A percentile compares a stretch with the other conserved stretches of the same genome.
phyloP scores from a whole-genome alignment of 2,888 invertebrate genomes.

The Caenorhabditis virilis region DNA sequence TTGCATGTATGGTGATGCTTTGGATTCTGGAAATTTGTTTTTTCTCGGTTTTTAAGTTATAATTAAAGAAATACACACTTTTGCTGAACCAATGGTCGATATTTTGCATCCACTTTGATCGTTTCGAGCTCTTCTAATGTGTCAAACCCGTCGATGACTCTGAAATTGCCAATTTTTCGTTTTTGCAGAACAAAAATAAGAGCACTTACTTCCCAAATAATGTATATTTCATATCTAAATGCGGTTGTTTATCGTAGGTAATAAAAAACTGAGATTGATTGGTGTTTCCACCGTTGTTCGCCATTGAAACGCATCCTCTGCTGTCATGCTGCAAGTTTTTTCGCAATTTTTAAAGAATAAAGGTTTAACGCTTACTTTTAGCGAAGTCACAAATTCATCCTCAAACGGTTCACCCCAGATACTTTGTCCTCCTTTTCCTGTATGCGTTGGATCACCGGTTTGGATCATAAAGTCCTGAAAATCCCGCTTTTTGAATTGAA shows the following conservation, averaged over 20 bases:
- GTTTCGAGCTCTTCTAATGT: conserved; percentile 94
- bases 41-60: not conserved
- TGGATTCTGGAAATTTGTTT: conserved; percentile 74
- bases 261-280: conserved; percentile 95
- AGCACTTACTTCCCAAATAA: conserved; percentile 84
- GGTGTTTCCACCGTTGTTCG: conserved; percentile 95
- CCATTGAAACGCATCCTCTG: conserved; percentile 92
- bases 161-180: conserved; percentile 71
- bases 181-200: too few relatives aligned
- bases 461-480: conserved; percentile 77
- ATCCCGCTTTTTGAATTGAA: not conserved
- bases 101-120: conserved; percentile 89
- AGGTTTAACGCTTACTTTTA: conserved; percentile 76
- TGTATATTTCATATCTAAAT: conserved; percentile 94
- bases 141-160: conserved; percentile 95
- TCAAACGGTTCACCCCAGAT: conserved; percentile 96
- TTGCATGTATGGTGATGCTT: conserved; percentile 92
- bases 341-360: too few relatives aligned
- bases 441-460: conserved; percentile 78
- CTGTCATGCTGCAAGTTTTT: conserved; percentile 81
- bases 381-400: conserved; percentile 91
- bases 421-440: conserved; percentile 88
- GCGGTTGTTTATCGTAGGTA: conserved; percentile 88
- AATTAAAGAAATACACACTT: conserved; percentile 68
- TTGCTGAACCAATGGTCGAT: conserved; percentile 83